Conservation (phyloP, 1,140 invertebrate genomes). For the Copidosoma floridanum region DNA sequence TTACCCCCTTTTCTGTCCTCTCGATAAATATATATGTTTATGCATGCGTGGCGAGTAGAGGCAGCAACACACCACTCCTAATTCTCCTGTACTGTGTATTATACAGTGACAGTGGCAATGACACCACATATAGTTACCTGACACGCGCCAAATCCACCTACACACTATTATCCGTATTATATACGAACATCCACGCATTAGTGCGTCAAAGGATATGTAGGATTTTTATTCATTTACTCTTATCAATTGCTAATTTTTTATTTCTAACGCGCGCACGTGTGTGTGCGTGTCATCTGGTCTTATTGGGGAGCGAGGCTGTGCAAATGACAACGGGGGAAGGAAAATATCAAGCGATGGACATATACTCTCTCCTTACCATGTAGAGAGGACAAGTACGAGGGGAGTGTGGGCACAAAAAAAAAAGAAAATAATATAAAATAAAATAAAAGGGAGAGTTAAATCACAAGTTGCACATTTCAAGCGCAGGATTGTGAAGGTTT, state of each 20-base stretch:
- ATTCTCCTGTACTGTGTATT: not conserved
- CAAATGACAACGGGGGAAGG: slow-evolving; percentile 7
- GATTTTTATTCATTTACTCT: no score
- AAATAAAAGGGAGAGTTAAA: not conserved
- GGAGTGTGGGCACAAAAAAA: not conserved
- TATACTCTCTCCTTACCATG: not conserved
- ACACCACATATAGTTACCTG: slow-evolving; percentile 24
- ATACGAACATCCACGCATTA: not conserved
- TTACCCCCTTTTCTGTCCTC: no score
- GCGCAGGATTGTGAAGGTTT: not conserved
- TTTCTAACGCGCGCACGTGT: no score
- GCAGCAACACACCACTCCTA: not conserved
- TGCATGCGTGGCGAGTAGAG: no score
- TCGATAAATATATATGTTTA: no score
- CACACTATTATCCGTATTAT: not conserved
- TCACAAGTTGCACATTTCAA: not conserved
- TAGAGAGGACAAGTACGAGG: not conserved
- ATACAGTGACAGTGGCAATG: slow-evolving; percentile 37
- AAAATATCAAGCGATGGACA: not conserved
- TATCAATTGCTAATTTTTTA: no score
- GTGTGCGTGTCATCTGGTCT: no score
- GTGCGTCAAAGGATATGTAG: no score
- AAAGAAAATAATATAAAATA: not conserved
- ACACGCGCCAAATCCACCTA: not conserved
- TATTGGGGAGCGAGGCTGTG: not conserved